These are phyloP conservation scores for Podocnemis expansa DNA, from an alignment of 2,113 vertebrate species.

Conservation along the genomic window DNA sequence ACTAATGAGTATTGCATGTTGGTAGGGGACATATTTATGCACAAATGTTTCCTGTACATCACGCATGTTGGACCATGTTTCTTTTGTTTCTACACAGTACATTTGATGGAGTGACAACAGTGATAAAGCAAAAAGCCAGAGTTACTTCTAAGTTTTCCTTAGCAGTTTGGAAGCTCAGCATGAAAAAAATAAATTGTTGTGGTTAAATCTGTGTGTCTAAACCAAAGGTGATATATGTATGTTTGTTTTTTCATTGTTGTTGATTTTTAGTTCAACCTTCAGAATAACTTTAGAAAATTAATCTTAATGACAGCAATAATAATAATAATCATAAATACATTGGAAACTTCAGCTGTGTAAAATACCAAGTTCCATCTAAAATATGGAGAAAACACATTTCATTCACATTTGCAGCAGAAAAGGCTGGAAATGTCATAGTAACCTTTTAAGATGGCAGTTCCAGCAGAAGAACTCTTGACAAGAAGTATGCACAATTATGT, in stretches of 20 bases:
- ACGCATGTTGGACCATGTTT: background rate
- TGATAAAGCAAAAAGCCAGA: background rate
- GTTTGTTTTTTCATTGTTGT: background rate
- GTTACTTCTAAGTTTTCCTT: background rate
- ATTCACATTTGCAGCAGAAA: constrained; percentile 68
- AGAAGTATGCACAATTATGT: constrained; percentile 57
- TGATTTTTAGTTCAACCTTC: background rate
- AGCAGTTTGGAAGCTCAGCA: background rate
- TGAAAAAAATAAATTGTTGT: background rate
- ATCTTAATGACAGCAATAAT: background rate
- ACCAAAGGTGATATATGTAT: background rate
- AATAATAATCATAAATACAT: background rate
- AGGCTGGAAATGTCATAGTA: constrained; percentile 76
- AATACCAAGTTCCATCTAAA: constrained; percentile 68
- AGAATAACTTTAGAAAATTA: background rate
- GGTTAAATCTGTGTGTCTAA: background rate
- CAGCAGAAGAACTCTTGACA: constrained; percentile 67
- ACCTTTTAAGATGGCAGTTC: constrained; percentile 74
- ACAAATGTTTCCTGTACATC: background rate
- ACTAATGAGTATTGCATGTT: background rate
- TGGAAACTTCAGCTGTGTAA: constrained; percentile 7
- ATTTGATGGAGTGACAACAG: background rate
- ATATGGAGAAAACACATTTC: constrained; percentile 57
- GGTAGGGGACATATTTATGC: background rate
- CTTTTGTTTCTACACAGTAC: background rate